A percentile compares a stretch with the other conserved stretches of the same genome.
These are phyloP conservation scores for Muricea muricata DNA, from an alignment of 92 coral and sea anemone species.

Conservation along the genomic window DNA sequence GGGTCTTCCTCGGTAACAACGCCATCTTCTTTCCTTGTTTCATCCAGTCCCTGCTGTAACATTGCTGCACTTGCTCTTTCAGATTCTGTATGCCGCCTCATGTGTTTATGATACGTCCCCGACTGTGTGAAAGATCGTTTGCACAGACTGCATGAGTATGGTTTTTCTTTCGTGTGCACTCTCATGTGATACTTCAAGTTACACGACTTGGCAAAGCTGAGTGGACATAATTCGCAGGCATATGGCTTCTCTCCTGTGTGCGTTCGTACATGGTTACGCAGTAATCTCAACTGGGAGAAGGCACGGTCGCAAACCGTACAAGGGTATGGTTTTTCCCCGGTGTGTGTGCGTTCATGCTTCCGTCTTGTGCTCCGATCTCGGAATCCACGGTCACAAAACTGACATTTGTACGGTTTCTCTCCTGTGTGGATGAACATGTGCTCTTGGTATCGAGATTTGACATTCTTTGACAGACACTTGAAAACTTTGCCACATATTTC, in stretches of 20 bases:
- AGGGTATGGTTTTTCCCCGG: conserved; percentile 36
- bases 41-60: neutral
- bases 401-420: conserved; percentile 37
- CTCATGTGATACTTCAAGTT: conserved; percentile 47
- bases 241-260: conserved; percentile 39
- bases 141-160: conserved; percentile 30
- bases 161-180: conserved; percentile 42
- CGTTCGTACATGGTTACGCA: conserved; percentile 28
- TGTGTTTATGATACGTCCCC: conserved; percentile 39
- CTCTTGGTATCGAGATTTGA: conserved; percentile 37
- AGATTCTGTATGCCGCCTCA: conserved; percentile 22
- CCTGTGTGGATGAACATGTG: conserved; percentile 44
- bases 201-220: conserved; percentile 34
- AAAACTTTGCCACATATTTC: conserved; percentile 35
- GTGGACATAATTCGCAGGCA: conserved; percentile 20
- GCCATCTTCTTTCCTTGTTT: neutral
- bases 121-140: conserved; percentile 32
- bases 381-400: conserved; percentile 43
- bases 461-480: conserved; percentile 15
- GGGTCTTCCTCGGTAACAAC: neutral
- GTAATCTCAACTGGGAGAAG: conserved; percentile 36
- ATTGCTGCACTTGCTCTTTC: neutral
- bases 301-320: conserved; percentile 42
- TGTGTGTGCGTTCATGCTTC: conserved; percentile 33
- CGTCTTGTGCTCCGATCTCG: conserved; percentile 43